A percentile compares a stretch with the other conserved stretches of the same genome.
phyloP scores from a whole-genome alignment of 2,113 vertebrate genomes.

The Laticauda laticaudata region DNA sequence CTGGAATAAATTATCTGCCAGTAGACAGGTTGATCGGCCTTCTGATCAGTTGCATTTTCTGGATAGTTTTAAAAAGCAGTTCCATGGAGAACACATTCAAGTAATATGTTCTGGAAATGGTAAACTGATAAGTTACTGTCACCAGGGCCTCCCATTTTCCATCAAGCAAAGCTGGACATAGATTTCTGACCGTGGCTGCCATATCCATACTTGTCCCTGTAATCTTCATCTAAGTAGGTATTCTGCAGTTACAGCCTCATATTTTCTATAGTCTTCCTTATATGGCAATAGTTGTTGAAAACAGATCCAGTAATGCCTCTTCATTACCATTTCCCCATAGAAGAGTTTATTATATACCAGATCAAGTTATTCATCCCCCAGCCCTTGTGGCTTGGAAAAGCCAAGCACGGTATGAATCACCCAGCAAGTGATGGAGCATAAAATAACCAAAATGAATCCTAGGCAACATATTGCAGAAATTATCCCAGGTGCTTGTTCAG shows the following conservation, averaged over 20 bases:
- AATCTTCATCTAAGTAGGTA: neutral
- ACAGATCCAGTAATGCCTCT: neutral
- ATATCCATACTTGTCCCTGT: neutral
- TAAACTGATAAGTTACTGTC: neutral
- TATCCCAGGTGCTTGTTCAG: neutral
- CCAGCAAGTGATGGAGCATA: neutral
- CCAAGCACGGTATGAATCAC: neutral
- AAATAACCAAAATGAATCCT: neutral
- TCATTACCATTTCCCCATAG: neutral
- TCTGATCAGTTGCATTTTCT: neutral
- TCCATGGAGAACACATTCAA: neutral
- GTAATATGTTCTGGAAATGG: neutral
- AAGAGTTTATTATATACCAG: neutral
- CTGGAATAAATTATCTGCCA: neutral
- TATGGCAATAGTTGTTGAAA: neutral
- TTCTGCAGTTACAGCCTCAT: neutral
- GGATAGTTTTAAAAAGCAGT: neutral
- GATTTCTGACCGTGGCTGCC: neutral
- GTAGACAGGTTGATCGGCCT: neutral
- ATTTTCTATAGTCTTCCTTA: neutral
- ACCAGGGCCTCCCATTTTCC: neutral
- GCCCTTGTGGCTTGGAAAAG: neutral
- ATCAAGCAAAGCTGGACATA: neutral
- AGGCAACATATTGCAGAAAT: neutral
- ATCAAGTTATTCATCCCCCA: neutral